Percentiles rank a stretch among this genome's conserved stretches.
Conservation (phyloP, 2,113 vertebrate species). For the Malurus elegans region DNA sequence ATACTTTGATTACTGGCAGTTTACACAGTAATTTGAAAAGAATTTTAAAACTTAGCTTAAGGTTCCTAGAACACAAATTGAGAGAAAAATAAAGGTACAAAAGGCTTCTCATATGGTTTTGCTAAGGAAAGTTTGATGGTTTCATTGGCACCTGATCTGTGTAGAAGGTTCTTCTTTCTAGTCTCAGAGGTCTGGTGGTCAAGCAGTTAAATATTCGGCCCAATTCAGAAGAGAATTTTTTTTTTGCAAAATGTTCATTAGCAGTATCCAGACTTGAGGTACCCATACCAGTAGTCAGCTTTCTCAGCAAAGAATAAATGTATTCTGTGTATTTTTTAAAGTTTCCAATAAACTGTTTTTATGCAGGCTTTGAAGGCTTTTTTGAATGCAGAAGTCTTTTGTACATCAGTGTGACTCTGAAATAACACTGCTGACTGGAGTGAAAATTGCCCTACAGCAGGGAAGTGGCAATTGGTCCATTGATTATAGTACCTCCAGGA, state of each 20-base stretch:
- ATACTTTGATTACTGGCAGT: background rate
- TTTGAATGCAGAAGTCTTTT: background rate
- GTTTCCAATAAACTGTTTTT: background rate
- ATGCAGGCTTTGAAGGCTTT: background rate
- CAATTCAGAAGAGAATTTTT: background rate
- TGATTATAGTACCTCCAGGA: background rate
- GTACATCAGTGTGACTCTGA: background rate
- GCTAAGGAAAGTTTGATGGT: background rate
- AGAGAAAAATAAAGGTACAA: background rate
- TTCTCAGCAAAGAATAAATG: background rate
- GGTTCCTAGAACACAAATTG: background rate
- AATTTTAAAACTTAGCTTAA: background rate
- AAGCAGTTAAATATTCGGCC: background rate
- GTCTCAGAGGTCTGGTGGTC: background rate
- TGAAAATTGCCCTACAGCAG: background rate
- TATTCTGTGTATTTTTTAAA: background rate
- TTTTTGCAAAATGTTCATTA: background rate
- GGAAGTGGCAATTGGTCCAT: background rate
- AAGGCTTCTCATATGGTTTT: background rate
- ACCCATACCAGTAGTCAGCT: background rate
- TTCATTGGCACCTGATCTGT: background rate
- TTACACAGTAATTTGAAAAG: background rate
- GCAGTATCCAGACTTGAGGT: background rate
- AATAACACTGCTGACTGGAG: background rate
- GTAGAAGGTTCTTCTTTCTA: accelerated